Evolutionary conservation across 1,140 invertebrate genomes (phyloP).

Genomic region (Macrostomum lignano): DNA sequence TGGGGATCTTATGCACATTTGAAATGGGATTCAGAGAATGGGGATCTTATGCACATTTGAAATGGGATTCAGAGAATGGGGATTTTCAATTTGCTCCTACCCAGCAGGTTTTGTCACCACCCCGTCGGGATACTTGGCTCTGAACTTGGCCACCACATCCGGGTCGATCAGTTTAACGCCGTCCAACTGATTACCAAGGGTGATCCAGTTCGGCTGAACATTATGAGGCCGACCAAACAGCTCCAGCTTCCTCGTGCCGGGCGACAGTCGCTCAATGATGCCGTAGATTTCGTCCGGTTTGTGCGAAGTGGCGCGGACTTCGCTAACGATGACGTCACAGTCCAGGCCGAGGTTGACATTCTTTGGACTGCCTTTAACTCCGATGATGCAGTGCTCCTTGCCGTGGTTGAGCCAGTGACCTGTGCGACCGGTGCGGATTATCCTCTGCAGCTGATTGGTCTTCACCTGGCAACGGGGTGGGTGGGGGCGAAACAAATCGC

Average conservation of each 20-base stretch:
- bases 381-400: constrained; percentile 77
- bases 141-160: constrained; percentile 37
- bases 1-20: too few species aligned
- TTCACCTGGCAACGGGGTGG: too few species aligned
- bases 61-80: too few species aligned
- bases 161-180: constrained; percentile 73
- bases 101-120: constrained; percentile 1
- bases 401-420: constrained; percentile 96
- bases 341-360: constrained; percentile 69
- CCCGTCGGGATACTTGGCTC: constrained; percentile 3
- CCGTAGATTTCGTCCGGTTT: constrained; percentile 94
- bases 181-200: constrained; percentile 69
- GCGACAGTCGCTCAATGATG: constrained; percentile 34
- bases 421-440: constrained; percentile 74
- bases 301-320: constrained; percentile 64
- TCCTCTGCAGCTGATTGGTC: constrained; percentile 81
- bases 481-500: too few species aligned
- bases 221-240: constrained; percentile 85
- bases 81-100: too few species aligned
- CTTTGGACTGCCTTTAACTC: constrained; percentile 10
- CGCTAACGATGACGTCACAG: constrained; percentile 87
- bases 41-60: too few species aligned
- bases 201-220: constrained; percentile 92
- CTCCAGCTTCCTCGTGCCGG: constrained; percentile 78
- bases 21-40: too few species aligned